These are phyloP conservation scores for Arctia plantaginis DNA, from an alignment of 2,888 invertebrate species.

Conservation along the genomic window DNA sequence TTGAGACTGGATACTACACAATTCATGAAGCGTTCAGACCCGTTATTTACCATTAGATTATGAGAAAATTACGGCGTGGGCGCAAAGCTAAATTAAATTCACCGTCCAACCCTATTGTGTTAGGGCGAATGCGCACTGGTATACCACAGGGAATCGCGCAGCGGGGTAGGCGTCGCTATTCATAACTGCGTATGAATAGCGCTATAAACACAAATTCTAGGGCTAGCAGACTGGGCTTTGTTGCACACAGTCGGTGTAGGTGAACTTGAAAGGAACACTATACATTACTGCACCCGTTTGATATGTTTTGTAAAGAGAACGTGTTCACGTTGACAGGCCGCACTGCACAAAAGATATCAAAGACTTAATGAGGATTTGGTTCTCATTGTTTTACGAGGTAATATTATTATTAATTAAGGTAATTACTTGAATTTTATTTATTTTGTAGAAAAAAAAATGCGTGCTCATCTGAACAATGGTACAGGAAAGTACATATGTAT, in stretches of 20 bases:
- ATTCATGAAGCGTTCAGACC: slow-evolving; percentile 22
- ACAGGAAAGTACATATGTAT: background rate
- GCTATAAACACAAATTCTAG: slow-evolving; percentile 68
- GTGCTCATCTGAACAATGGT: background rate
- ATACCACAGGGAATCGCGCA: slow-evolving; percentile 47
- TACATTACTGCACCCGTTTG: slow-evolving; percentile 31
- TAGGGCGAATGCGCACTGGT: slow-evolving; percentile 38
- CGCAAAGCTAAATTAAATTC: slow-evolving; percentile 58
- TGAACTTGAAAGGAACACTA: slow-evolving; percentile 23
- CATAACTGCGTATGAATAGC: slow-evolving; percentile 63
- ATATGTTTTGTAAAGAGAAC: slow-evolving; percentile 36
- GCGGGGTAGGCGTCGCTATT: slow-evolving; percentile 60
- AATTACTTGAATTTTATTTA: background rate
- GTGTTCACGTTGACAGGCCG: slow-evolving; percentile 30
- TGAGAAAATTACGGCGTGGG: slow-evolving; percentile 59
- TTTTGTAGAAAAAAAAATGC: background rate
- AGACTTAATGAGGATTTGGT: slow-evolving; percentile 28
- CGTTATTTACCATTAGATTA: slow-evolving; percentile 19
- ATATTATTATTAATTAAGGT: background rate
- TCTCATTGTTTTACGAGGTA: background rate
- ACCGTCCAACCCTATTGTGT: slow-evolving; percentile 59
- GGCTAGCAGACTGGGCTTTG: slow-evolving; percentile 53
- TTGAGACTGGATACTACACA: background rate
- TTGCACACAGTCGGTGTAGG: slow-evolving; percentile 34
- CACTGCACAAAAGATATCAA: slow-evolving; percentile 26